Evolutionary conservation across 2,797 vertebrate species (phyloP), one percentile per base, ranked within the genome.

Genomic region (Lacerta viridis): DNA sequence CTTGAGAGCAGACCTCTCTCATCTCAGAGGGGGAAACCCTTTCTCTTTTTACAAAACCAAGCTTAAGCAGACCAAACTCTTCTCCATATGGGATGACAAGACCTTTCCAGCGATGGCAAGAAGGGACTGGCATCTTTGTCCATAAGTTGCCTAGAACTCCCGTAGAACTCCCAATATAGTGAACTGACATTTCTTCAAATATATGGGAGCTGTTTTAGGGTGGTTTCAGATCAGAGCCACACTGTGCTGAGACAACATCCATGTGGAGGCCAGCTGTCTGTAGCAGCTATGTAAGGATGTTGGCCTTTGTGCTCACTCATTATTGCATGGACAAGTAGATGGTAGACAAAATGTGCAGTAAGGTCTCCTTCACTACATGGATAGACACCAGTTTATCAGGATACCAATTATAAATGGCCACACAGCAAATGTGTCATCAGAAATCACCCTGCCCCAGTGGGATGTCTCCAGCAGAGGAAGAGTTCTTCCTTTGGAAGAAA

Each of bases 101-200:
- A n/a, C 18, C 15, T 15, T 69, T 68, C 61, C 25, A 68, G 61
- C 13, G 27, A 83, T 83, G 64, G 33, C 66, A 27, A 11, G 17
- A 72, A 13, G 36, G 80, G 61, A 46, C 0, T 1, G 69, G 87
- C 7, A 29, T 29, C 78, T 69, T 46, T 90, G 84, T 23, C 90
- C 64, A 83, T 59, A 55, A 33, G 81, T 64, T 64, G 83, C 86
- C 90, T 92, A 90, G 87, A 79, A 50, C 87, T 89, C 92, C 80
- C 85, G 91, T 92, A 91, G 87, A 79, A 50, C 87, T 88, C 92
- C 80, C 85, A 88, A 4, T 90, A n/a, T 50, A 92, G 79, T 91
- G 87, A 94, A n/a, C 93, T 89, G 90, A 59, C 39, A 89, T 86
- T 39, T 92, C 89, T 77, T 92, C 69, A 68, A 41, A 36, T 66